Percentiles rank a stretch among this genome's conserved stretches.
These are phyloP conservation scores for Umimayanthus chanpuru DNA, from an alignment of 92 coral and sea anemone species.

Conservation along the genomic window DNA sequence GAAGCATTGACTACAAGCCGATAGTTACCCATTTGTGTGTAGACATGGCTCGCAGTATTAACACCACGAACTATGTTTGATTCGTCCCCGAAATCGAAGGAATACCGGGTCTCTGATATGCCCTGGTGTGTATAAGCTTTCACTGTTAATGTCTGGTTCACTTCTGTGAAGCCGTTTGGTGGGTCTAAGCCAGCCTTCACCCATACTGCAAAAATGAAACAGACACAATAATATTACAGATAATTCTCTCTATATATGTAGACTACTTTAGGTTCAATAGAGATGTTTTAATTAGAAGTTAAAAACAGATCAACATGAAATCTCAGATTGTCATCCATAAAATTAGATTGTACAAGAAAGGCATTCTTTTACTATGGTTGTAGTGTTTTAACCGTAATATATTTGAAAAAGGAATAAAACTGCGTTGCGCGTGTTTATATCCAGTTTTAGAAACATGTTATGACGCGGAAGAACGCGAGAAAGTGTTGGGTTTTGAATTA, in stretches of 20 bases:
- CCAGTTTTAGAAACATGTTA: no score
- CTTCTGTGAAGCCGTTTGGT: slow-evolving; percentile 38
- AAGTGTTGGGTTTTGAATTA: no score
- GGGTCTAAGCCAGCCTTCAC: slow-evolving; percentile 46
- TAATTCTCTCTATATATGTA: neutral
- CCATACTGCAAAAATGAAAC: neutral
- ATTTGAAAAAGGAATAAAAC: no score
- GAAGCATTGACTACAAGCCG: slow-evolving; percentile 31
- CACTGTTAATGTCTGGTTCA: slow-evolving; percentile 51
- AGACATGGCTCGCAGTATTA: slow-evolving; percentile 49
- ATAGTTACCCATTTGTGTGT: slow-evolving; percentile 40
- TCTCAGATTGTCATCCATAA: no score
- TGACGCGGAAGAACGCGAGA: no score
- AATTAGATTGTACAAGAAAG: no score
- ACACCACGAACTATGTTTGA: neutral
- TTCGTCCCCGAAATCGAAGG: slow-evolving; percentile 72
- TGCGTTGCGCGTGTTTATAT: no score
- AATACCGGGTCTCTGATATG: slow-evolving; percentile 38
- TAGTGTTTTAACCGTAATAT: no score
- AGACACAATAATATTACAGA: neutral
- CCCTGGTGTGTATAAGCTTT: slow-evolving; percentile 46
- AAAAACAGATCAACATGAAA: no score
- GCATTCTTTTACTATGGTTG: no score
- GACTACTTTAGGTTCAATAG: no score
- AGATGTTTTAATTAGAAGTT: no score